phyloP scores from a whole-genome alignment of 2,113 vertebrate genomes.

The Plestiodon gilberti region DNA sequence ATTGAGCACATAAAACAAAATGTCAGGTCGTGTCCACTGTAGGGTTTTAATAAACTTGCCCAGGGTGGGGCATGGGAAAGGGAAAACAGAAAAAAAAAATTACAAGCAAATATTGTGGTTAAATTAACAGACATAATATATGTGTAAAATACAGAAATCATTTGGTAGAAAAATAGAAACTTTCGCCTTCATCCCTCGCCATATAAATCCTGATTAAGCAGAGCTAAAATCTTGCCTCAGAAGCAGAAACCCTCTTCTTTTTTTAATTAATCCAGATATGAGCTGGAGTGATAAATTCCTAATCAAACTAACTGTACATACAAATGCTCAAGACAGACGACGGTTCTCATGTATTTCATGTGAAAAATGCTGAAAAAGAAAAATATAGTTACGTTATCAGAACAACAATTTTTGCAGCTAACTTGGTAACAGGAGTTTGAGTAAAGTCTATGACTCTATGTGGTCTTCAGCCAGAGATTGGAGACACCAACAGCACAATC shows the following conservation, averaged over 20 bases:
- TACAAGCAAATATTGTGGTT: background rate
- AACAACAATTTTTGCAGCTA: conserved; percentile 5
- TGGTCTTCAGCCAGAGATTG: background rate
- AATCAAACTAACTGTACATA: background rate
- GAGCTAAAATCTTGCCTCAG: conserved; percentile 21
- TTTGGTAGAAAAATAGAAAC: conserved; percentile 4
- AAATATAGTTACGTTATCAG: background rate
- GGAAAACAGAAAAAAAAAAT: background rate
- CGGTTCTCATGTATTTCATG: conserved; percentile 6
- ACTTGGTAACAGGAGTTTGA: background rate
- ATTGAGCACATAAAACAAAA: background rate
- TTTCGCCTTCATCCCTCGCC: background rate
- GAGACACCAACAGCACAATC: no score
- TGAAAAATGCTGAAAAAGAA: background rate
- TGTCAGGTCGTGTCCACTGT: background rate
- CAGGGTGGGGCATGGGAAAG: background rate
- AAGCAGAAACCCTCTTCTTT: conserved; percentile 1
- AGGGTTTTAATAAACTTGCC: background rate
- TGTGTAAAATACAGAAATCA: conserved; percentile 4
- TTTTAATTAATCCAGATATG: conserved; percentile 36
- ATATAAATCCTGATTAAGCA: conserved; percentile 21
- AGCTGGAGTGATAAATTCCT: background rate
- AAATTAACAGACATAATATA: conserved; percentile 3
- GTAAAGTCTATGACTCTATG: background rate
- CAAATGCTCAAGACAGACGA: background rate